Base-by-base conservation (phyloP, 2,888 invertebrate genomes). In the Ophion costatus region DNA sequence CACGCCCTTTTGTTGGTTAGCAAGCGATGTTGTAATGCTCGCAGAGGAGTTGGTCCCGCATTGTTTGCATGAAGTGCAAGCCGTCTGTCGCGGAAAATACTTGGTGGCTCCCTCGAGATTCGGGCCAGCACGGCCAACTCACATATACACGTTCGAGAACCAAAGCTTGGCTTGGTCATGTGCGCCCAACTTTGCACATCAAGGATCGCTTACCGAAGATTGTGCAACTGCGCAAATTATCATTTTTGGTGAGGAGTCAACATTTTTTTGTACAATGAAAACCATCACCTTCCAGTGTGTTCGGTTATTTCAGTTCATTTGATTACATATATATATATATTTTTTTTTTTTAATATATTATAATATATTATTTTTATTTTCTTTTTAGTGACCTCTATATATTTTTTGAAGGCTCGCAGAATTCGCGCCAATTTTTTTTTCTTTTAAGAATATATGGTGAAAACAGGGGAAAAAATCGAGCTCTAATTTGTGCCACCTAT, bases 31-130 rank as follows among this genome's bases (percentile, higher is more conserved):
- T 76, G 14, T 70, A 69, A 59, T 85, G 67, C 77, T 76, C 82
- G 76, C 66, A 83, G 71, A 89, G 89, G 88, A 92, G 89, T 85
- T 85, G 89, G 87, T 88, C 86, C 89, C 61, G 61, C 87, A 91
- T 90, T 92, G 91, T 91, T 91, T 91, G 88, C 90, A 90, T 88
- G 83, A 85, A 88, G 89, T 90, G 89, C 89, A 89, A 88, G 89
- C 92, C 92, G 91, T 92, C 91, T 92, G 92, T 92, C 91, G 90
- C 78, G 84, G 87, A 88, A 89, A 89, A 87, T 88, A 86, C 86
- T 88, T 87, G 78, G 80, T 83, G 56, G 29, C 82, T 80, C 77
- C 86, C 84, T 73, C 66, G 78, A 75, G 78, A 79, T 59, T 22
- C 22, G 61, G 79, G 42, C 33, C 69, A 66, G 57, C 38, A 51